phyloP scores from a whole-genome alignment of 2,113 vertebrate species.

The Tachuris rubrigastra region DNA sequence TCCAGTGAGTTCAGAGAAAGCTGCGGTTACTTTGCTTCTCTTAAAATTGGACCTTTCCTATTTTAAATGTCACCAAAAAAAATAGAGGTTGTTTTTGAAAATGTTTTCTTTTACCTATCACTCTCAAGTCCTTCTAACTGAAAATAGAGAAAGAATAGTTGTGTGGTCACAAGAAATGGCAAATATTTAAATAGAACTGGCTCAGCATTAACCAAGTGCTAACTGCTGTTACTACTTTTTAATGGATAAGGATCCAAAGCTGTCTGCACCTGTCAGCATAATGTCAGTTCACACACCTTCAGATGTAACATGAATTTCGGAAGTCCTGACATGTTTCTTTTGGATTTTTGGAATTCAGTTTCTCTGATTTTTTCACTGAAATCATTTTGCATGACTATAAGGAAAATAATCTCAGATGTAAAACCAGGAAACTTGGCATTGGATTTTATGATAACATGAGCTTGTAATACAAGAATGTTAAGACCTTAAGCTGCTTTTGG shows the following conservation, averaged over 20 bases:
- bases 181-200: neutral
- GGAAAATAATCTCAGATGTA: constrained; percentile 9
- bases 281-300: neutral
- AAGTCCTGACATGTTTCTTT: neutral
- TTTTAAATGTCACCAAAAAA: neutral
- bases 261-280: neutral
- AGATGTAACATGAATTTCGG: neutral
- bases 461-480: constrained; percentile 65
- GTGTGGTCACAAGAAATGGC: neutral
- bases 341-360: neutral
- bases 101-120: neutral
- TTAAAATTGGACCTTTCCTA: neutral
- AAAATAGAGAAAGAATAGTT: neutral
- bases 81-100: neutral
- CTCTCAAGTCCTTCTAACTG: neutral
- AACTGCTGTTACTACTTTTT: neutral
- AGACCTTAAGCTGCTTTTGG: constrained; percentile 61
- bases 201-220: neutral
- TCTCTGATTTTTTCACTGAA: neutral
- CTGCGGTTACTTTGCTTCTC: neutral
- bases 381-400: neutral
- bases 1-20: neutral
- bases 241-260: neutral
- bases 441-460: constrained; percentile 47
- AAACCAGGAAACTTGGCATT: constrained; percentile 18